Evolutionary conservation across 2,888 invertebrate genomes (phyloP).

Genomic region (Drosophila nr. fundita): DNA sequence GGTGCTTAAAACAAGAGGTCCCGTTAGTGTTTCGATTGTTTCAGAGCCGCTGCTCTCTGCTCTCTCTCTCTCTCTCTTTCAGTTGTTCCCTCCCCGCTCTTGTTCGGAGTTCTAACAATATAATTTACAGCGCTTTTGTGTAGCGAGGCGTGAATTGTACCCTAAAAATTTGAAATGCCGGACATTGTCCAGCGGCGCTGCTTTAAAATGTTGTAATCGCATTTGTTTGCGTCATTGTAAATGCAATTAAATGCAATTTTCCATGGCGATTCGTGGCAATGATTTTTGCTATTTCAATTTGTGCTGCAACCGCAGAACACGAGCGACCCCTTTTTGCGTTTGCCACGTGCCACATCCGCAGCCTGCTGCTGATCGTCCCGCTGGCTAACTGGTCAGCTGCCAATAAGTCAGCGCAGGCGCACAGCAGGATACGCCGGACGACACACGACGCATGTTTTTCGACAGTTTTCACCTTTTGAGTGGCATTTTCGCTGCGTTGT

Average conservation of each 20-base stretch:
- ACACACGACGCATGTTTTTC: constrained; percentile 56
- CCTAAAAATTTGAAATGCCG: constrained; percentile 36
- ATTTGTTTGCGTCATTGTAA: constrained; percentile 61
- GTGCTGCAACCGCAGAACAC: constrained; percentile 64
- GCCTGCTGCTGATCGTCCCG: constrained; percentile 27
- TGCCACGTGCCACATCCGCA: constrained; percentile 5
- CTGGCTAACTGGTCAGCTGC: constrained; percentile 56
- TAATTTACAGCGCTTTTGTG: constrained; percentile 80
- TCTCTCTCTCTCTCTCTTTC: background rate
- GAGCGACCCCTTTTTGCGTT: constrained; percentile 56
- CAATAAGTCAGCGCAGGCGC: constrained; percentile 70
- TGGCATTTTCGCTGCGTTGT: constrained; percentile 60
- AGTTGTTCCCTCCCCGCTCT: constrained; percentile 8
- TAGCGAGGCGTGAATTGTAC: constrained; percentile 77
- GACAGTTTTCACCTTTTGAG: constrained; percentile 73
- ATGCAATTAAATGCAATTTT: constrained; percentile 69
- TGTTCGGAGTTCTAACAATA: constrained; percentile 65
- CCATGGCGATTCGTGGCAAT: constrained; percentile 44
- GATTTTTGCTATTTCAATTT: constrained; percentile 74
- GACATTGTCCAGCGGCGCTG: constrained; percentile 22
- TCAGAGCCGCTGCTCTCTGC: constrained; percentile 47
- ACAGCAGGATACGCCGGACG: constrained; percentile 58
- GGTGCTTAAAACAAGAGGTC: constrained; percentile 4
- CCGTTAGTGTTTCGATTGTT: constrained; percentile 59
- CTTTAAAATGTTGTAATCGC: constrained; percentile 63